phyloP scores from a whole-genome alignment of 2,888 invertebrate species.

The Cryptocheilus praepositus region DNA sequence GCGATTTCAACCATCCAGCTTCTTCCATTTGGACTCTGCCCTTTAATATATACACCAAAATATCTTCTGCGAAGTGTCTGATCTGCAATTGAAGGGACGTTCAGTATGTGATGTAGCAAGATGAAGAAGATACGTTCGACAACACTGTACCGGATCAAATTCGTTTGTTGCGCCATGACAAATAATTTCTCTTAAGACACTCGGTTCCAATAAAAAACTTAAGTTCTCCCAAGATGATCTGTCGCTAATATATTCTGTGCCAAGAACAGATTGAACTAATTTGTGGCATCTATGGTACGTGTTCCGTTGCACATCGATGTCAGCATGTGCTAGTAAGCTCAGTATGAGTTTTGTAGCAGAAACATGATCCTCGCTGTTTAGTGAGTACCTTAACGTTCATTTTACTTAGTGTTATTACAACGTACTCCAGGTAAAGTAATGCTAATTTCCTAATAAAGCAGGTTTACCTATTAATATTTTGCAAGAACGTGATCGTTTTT shows the following conservation, averaged over 20 bases:
- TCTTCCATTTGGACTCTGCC: conserved; percentile 80
- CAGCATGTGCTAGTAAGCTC: conserved; percentile 78
- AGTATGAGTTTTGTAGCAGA: conserved; percentile 73
- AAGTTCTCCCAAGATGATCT: conserved; percentile 76
- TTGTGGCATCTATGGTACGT: conserved; percentile 78
- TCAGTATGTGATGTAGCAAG: neutral
- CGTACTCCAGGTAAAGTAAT: neutral
- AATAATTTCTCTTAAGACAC: conserved; percentile 80
- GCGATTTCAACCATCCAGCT: conserved; percentile 79
- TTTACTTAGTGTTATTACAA: neutral
- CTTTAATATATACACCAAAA: conserved; percentile 80
- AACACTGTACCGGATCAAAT: conserved; percentile 68
- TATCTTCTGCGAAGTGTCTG: conserved; percentile 78
- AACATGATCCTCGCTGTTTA: conserved; percentile 55
- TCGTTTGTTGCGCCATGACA: conserved; percentile 79
- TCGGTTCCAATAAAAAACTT: conserved; percentile 78
- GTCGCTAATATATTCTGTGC: conserved; percentile 73
- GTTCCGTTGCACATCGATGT: conserved; percentile 76
- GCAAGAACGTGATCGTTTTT: conserved; percentile 75
- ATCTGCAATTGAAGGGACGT: conserved; percentile 74
- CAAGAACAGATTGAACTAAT: conserved; percentile 77
- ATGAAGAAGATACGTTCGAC: neutral
- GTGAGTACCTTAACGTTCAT: conserved; percentile 44
- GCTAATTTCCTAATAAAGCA: neutral
- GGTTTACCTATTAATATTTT: conserved; percentile 61